phyloP scores from a whole-genome alignment of 1,140 invertebrate species.

The Semibalanus balanoides region DNA sequence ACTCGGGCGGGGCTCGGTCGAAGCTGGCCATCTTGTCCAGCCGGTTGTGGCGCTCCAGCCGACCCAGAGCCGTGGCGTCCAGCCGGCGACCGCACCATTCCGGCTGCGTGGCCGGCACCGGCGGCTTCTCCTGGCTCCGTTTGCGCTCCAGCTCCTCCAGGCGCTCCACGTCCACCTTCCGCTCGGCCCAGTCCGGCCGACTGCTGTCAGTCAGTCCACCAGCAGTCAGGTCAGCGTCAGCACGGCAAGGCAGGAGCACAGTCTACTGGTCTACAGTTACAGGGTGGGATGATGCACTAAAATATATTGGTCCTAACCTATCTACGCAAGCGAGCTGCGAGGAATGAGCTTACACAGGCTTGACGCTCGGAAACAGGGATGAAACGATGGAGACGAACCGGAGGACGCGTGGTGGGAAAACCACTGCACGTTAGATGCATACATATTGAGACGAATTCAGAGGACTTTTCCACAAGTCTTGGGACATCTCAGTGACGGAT shows the following conservation, averaged over 20 bases:
- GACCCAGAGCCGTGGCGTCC: neutral
- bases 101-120: neutral
- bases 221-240: neutral
- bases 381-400: too few species aligned
- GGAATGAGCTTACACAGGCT: too few species aligned
- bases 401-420: too few species aligned
- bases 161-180: neutral
- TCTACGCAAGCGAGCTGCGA: too few species aligned
- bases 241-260: neutral
- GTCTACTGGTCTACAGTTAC: too few species aligned
- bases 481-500: too few species aligned
- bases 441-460: too few species aligned
- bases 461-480: too few species aligned
- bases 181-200: neutral
- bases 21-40: slow-evolving; percentile 3
- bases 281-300: too few species aligned
- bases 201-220: neutral
- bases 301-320: too few species aligned
- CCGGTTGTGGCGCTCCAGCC: neutral
- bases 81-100: neutral
- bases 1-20: neutral
- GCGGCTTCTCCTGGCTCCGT: neutral
- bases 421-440: too few species aligned
- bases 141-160: slow-evolving; percentile 4
- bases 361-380: too few species aligned